Conservation (phyloP, 1,140 invertebrate genomes). For the Aphelinus certus region DNA sequence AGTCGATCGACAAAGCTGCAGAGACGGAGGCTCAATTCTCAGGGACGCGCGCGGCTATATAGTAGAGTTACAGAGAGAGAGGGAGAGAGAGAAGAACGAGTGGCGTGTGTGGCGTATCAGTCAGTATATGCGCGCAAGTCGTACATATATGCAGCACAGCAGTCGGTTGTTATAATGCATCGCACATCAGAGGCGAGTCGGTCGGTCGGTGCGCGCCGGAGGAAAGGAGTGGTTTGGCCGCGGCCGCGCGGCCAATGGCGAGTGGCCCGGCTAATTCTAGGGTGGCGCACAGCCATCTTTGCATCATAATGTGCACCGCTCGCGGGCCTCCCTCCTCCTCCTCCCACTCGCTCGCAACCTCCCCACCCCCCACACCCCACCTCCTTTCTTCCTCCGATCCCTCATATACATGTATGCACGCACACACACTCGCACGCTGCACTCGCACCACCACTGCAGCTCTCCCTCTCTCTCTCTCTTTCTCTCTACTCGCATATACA, state of each 20-base stretch:
- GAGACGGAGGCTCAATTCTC: no score
- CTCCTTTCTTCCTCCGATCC: neutral
- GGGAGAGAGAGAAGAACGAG: slow-evolving; percentile 48
- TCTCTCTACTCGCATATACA: slow-evolving; percentile 1
- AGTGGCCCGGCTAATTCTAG: slow-evolving; percentile 67
- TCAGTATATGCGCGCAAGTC: no score
- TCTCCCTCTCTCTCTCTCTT: slow-evolving; percentile 40
- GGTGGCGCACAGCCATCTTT: slow-evolving; percentile 65
- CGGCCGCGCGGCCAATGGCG: slow-evolving; percentile 61
- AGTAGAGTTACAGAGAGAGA: neutral
- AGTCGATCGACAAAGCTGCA: no score
- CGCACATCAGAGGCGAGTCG: no score
- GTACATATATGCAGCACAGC: slow-evolving; percentile 59
- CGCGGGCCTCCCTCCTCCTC: slow-evolving; percentile 45
- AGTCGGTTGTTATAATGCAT: slow-evolving; percentile 60
- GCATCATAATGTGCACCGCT: slow-evolving; percentile 64
- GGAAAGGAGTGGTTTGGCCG: slow-evolving; percentile 65
- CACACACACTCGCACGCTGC: slow-evolving; percentile 6
- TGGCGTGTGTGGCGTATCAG: neutral
- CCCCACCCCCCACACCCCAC: neutral
- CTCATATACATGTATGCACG: neutral
- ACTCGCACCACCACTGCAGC: neutral
- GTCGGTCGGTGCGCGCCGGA: neutral
- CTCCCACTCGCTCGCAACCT: slow-evolving; percentile 21
- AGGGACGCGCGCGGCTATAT: no score